phyloP scores from a whole-genome alignment of 2,888 invertebrate genomes.

The Pterostichus madidus region DNA sequence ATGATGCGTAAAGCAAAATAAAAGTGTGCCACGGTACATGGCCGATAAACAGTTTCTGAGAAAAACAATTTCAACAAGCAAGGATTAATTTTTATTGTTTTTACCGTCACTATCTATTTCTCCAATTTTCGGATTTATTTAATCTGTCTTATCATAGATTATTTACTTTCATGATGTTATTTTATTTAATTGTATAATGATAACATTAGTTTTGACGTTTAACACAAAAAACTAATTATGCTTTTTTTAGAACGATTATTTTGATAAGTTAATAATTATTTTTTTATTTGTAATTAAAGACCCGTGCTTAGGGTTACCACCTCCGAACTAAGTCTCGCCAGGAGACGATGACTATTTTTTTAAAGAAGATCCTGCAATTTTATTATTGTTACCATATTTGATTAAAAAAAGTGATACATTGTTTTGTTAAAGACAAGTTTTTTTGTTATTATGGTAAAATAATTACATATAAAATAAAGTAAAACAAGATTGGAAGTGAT shows the following conservation, averaged over 20 bases:
- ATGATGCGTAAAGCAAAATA: conserved; percentile 7
- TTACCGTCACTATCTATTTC: neutral
- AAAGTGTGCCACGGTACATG: conserved; percentile 7
- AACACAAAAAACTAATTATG: neutral
- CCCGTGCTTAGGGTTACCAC: too few species aligned
- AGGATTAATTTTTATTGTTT: conserved; percentile 12
- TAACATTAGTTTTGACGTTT: neutral
- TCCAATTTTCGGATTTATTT: conserved; percentile 21
- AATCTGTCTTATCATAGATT: neutral
- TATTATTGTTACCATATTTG: too few species aligned
- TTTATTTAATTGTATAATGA: neutral
- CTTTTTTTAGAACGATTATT: neutral
- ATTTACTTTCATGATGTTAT: conserved; percentile 7
- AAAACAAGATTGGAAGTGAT: too few species aligned
- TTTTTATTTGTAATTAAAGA: too few species aligned
- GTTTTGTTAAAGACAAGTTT: too few species aligned
- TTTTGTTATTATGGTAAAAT: too few species aligned
- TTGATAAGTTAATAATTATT: neutral
- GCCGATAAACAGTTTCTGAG: conserved; percentile 5
- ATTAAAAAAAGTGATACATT: too few species aligned
- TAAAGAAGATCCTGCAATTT: too few species aligned
- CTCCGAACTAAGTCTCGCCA: too few species aligned
- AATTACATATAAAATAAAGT: too few species aligned
- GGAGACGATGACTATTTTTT: too few species aligned
- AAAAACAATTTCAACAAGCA: neutral